Base-by-base conservation (phyloP, 2,113 vertebrate genomes). In the Ranitomeya imitator region DNA sequence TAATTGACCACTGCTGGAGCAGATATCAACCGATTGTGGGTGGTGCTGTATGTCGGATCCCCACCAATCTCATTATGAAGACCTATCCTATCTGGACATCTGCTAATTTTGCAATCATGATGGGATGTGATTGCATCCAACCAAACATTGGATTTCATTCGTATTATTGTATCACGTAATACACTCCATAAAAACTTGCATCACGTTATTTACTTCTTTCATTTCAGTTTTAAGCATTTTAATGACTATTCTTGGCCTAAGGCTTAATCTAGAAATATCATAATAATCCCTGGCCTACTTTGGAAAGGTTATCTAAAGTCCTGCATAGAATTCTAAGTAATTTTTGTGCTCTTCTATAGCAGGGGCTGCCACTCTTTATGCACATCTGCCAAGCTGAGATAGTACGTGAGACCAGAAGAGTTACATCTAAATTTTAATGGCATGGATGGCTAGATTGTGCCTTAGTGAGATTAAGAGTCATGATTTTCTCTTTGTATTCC, bases 261-360 rank as follows among this genome's bases (percentile, higher is more conserved):
- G 14, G 14, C 59, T 51, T 9, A 77, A 76, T 74, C 14, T 59
- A 19, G 37, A 45, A 45, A 45, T 45, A 45, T 45, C 26, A 21
- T 9, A 52, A 59, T 45, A 85, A 77, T 76, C 52, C 57, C 71
- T 63, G 71, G 7, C 7, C 8, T 67, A n/a, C 16, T 61, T 23
- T 52, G 37, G 12, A 61, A 73, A 76, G 63, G 55, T 60, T 45
- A 85, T 59, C 69, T 59, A 57, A 57, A n/a, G 84, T 60, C 37
- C 15, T n/a, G 16, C 85, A 18, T 60, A 14, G 80, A 87, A 81
- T 83, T 7, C 89, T 89, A 91, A 91, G 90, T 88, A 92, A 90
- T 89, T 69, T 89, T 59, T 59, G 61, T 9, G 77, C 60, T 23
- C 55, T 37, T 18, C 55, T 61, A 4, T 21, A 77, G 55, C 37